Conservation (phyloP, 2,888 invertebrate genomes). For the Leptopilina myrica region DNA sequence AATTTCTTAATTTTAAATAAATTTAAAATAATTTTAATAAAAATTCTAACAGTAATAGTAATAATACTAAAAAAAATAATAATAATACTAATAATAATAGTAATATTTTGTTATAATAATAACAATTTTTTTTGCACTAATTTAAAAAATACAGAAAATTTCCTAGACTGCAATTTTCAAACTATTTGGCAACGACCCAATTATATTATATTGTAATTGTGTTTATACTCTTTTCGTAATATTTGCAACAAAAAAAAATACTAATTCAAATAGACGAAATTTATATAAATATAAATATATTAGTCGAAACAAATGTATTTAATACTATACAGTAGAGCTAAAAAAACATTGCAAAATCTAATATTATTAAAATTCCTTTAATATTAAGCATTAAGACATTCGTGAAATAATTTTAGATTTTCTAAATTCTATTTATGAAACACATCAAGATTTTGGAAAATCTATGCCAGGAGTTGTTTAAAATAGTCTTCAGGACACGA, state of each 20-base stretch:
- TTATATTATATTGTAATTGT: slow-evolving; percentile 12
- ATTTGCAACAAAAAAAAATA: neutral
- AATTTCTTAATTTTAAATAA: too few relatives aligned
- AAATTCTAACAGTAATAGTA: too few relatives aligned
- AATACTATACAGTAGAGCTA: too few relatives aligned
- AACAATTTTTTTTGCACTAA: neutral
- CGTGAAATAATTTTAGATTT: slow-evolving; percentile 7
- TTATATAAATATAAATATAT: neutral
- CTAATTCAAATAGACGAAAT: neutral
- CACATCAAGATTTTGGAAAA: slow-evolving; percentile 24
- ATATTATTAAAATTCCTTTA: slow-evolving; percentile 17
- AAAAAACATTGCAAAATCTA: slow-evolving; percentile 20
- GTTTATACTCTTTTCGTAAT: slow-evolving; percentile 4
- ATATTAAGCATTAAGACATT: slow-evolving; percentile 12
- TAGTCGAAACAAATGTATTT: too few relatives aligned
- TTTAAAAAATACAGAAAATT: neutral
- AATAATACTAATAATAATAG: too few relatives aligned
- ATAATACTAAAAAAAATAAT: too few relatives aligned
- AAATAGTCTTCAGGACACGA: slow-evolving; percentile 1
- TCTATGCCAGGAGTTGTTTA: neutral
- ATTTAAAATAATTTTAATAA: too few relatives aligned
- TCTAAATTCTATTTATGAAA: slow-evolving; percentile 9
- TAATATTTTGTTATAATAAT: neutral
- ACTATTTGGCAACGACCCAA: slow-evolving; percentile 3
- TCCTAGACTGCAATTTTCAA: slow-evolving; percentile 1